Percentiles rank a stretch among this genome's conserved stretches.
Evolutionary conservation across 2,888 invertebrate species (phyloP).

Genomic region (Hoplodrina blanda): DNA sequence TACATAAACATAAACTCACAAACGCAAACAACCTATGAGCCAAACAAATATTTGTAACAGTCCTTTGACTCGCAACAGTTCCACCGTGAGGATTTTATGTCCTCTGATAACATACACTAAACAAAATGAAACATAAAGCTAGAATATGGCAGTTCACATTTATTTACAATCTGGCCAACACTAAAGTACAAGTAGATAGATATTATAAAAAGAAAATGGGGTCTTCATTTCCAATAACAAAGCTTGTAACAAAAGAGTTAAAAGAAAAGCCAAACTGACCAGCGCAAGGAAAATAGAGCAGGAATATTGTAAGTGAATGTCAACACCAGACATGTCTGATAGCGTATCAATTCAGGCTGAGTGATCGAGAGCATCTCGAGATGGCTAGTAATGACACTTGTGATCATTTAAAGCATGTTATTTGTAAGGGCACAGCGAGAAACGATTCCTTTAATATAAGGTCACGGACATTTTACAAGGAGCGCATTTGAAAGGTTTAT

Average conservation of each 20-base stretch:
- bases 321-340: conserved; percentile 9
- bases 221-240: not conserved
- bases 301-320: not conserved
- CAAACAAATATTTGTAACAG: no score
- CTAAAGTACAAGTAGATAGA: no score
- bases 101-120: no score
- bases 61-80: no score
- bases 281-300: not conserved
- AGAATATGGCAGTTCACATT: no score
- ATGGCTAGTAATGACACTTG: conserved; percentile 6
- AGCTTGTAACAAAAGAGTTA: not conserved
- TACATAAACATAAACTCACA: no score
- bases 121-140: no score
- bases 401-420: conserved; percentile 8
- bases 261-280: not conserved
- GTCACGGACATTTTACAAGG: conserved; percentile 33
- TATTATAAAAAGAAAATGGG: no score
- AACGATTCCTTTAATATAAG: conserved; percentile 21
- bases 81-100: no score
- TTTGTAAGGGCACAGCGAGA: not conserved
- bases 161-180: no score
- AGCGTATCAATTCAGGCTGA: conserved; percentile 15
- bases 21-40: no score
- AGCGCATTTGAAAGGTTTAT: conserved; percentile 38
- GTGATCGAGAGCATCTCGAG: not conserved